These are phyloP conservation scores for Cotesia glomerata DNA, from an alignment of 1,140 invertebrate genomes.

Conservation along the genomic window DNA sequence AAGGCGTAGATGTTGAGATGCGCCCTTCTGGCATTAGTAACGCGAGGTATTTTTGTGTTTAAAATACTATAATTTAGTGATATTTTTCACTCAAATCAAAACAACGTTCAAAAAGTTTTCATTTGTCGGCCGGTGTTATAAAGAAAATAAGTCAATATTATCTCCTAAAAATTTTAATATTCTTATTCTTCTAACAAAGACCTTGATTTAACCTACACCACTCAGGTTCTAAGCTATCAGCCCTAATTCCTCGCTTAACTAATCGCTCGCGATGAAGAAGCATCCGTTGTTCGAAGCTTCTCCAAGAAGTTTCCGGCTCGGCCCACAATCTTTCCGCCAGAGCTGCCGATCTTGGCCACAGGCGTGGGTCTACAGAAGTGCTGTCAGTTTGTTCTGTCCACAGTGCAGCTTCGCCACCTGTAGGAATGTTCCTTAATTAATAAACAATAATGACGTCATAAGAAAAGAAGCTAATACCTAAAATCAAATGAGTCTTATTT, in stretches of 20 bases:
- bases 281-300: conserved; percentile 72
- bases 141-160: too few species aligned
- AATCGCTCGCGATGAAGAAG: conserved; percentile 73
- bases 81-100: too few species aligned
- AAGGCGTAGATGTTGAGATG: too few species aligned
- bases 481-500: conserved; percentile 63
- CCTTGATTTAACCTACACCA: conserved; percentile 84
- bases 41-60: too few species aligned
- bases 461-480: conserved; percentile 53
- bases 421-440: conserved; percentile 1
- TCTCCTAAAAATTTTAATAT: too few species aligned
- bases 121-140: too few species aligned
- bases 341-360: conserved; percentile 82
- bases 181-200: too few species aligned
- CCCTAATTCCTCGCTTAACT: conserved; percentile 69
- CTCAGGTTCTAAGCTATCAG: conserved; percentile 77
- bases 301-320: conserved; percentile 69
- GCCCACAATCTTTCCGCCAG: conserved; percentile 82
- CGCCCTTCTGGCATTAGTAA: too few species aligned
- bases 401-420: conserved; percentile 77
- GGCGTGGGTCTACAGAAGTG: conserved; percentile 68
- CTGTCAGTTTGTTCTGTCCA: conserved; percentile 83
- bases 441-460: conserved; percentile 9
- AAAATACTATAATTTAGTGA: too few species aligned
- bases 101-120: too few species aligned